Conservation (phyloP, 2,888 invertebrate genomes). For the Chloroclysta siterata region DNA sequence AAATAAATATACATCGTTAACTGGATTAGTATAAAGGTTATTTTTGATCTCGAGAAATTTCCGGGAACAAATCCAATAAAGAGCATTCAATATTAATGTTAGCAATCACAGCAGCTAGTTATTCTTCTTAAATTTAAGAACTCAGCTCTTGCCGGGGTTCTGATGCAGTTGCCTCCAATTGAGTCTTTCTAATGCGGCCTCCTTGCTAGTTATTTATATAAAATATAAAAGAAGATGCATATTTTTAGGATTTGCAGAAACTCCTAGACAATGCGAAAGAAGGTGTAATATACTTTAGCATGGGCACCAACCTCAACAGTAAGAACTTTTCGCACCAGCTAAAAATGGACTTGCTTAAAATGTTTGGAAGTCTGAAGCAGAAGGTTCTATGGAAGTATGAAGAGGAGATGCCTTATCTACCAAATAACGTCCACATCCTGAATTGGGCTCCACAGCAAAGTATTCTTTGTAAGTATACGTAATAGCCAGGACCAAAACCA, state of each 20-base stretch:
- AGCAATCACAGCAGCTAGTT: no score
- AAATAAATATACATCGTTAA: no score
- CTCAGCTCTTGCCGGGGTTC: no score
- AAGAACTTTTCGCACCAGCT: conserved; percentile 59
- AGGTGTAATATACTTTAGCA: conserved; percentile 79
- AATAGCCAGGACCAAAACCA: no score
- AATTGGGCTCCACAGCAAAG: conserved; percentile 72
- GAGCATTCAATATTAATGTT: no score
- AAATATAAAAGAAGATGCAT: not conserved
- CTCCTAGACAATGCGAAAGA: conserved; percentile 68
- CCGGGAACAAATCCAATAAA: no score
- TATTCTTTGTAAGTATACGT: conserved; percentile 48
- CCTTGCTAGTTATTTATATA: not conserved
- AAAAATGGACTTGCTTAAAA: conserved; percentile 57
- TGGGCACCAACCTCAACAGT: conserved; percentile 74
- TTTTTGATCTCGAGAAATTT: no score
- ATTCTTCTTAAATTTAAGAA: no score
- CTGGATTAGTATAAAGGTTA: no score
- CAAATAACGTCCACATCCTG: conserved; percentile 70
- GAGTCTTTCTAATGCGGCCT: no score
- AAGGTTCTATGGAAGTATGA: conserved; percentile 81
- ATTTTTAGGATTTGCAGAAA: conserved; percentile 62
- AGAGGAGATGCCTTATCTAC: conserved; percentile 56
- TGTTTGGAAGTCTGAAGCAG: conserved; percentile 72
- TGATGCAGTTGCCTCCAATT: no score